Percentiles rank a stretch among this genome's conserved stretches.
Evolutionary conservation across 2,113 vertebrate species (phyloP).

Genomic region (Dissostichus mawsoni): DNA sequence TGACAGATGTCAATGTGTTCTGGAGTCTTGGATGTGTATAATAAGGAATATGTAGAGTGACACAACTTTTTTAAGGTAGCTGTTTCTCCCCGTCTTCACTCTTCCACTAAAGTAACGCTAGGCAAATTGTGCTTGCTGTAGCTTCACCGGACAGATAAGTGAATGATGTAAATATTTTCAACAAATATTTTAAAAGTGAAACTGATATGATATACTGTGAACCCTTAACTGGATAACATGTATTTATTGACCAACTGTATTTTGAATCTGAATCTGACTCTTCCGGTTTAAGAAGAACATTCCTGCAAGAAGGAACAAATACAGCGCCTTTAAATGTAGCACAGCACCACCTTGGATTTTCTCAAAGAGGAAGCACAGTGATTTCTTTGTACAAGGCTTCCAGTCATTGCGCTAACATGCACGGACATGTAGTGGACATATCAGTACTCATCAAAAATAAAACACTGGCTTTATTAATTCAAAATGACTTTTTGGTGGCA

Average conservation of each 20-base stretch:
- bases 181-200: no score
- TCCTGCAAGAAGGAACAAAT: background rate
- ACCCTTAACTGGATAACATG: background rate
- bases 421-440: conserved; percentile 49
- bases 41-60: no score
- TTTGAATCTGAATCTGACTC: background rate
- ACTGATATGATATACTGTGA: background rate
- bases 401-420: background rate
- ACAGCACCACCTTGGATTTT: background rate
- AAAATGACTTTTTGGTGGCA: conserved; percentile 46
- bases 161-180: no score
- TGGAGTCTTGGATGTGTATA: no score
- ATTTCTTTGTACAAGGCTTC: conserved; percentile 2
- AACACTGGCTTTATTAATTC: conserved; percentile 65
- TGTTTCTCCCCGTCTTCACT: no score
- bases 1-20: background rate
- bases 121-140: background rate
- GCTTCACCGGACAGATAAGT: background rate
- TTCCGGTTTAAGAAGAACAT: background rate
- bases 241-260: no score
- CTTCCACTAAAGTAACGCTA: background rate
- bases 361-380: background rate
- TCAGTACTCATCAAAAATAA: conserved; percentile 72
- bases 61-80: no score
- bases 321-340: no score